Evolutionary conservation across 2,113 vertebrate genomes (phyloP).

Genomic region (Canis aureus): DNA sequence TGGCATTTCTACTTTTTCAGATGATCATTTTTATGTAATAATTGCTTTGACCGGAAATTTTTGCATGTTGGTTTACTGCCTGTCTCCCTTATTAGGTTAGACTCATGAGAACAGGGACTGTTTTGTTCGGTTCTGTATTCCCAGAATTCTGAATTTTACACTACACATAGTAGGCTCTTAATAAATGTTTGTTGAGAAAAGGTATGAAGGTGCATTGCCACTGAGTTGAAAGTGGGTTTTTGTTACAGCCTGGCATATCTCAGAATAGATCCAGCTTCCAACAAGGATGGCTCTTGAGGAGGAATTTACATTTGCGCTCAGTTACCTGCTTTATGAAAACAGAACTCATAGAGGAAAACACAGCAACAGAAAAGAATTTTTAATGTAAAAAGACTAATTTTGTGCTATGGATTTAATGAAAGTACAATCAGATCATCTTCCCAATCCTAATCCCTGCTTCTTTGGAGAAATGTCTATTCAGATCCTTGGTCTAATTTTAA

Average conservation of each 20-base stretch:
- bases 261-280: background rate
- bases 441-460: background rate
- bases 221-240: background rate
- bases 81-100: background rate
- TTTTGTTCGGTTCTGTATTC: background rate
- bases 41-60: background rate
- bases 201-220: background rate
- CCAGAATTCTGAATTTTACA: background rate
- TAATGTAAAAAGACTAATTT: background rate
- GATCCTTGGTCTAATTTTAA: background rate
- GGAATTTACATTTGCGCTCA: background rate
- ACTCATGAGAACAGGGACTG: background rate
- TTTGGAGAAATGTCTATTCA: background rate
- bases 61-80: no score
- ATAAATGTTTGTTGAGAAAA: background rate
- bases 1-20: background rate
- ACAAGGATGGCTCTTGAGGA: background rate
- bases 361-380: background rate
- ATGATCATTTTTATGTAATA: background rate
- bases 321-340: background rate
- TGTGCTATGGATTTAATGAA: background rate
- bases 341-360: background rate
- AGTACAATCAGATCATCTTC: background rate
- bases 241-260: background rate
- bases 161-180: background rate